phyloP scores from a whole-genome alignment of 2,888 invertebrate genomes.

The Folsomia candida region DNA sequence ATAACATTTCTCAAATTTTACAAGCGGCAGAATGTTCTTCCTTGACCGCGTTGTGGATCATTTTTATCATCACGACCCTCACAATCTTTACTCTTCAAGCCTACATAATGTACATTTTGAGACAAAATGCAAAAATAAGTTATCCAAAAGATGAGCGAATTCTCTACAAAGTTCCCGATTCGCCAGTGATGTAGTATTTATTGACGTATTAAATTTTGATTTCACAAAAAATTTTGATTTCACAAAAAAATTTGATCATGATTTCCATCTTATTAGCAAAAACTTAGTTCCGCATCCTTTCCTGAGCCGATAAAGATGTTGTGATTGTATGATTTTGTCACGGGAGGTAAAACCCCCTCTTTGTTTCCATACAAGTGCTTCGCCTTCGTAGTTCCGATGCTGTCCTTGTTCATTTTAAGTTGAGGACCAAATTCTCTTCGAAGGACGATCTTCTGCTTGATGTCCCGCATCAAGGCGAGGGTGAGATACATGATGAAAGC shows the following conservation, averaged over 20 bases:
- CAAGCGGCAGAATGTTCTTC: background rate
- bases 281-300: too few relatives aligned
- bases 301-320: too few relatives aligned
- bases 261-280: too few relatives aligned
- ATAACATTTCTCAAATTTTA: background rate
- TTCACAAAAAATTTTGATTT: too few relatives aligned
- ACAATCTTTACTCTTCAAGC: conserved; percentile 27
- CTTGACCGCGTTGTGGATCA: conserved; percentile 19
- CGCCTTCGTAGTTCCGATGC: conserved; percentile 11
- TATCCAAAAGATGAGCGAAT: conserved; percentile 36
- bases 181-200: conserved; percentile 13
- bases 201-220: too few relatives aligned
- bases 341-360: too few relatives aligned
- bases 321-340: too few relatives aligned
- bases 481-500: background rate
- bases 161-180: conserved; percentile 26
- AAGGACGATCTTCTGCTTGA: background rate
- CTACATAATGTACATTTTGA: conserved; percentile 31
- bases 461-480: background rate
- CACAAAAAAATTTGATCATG: too few relatives aligned
- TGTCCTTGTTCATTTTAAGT: conserved; percentile 26
- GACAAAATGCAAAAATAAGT: conserved; percentile 18
- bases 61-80: conserved; percentile 20
- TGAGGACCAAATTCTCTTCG: background rate
- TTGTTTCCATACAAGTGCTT: background rate